phyloP scores from a whole-genome alignment of 1,140 invertebrate species.

The Drosophila tsacasi region DNA sequence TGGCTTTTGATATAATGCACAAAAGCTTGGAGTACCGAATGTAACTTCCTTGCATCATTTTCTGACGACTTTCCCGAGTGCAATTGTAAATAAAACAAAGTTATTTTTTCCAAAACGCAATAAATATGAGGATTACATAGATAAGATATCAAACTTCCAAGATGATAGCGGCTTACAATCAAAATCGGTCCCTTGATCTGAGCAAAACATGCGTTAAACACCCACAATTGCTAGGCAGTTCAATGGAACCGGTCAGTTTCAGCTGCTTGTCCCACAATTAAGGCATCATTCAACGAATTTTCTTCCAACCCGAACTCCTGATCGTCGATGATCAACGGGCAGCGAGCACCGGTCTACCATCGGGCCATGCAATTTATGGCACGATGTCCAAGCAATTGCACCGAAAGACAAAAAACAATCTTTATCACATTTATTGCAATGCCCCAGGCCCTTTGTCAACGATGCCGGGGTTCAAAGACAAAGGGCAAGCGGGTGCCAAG shows the following conservation, averaged over 20 bases:
- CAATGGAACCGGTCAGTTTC: constrained; percentile 55
- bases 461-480: constrained; percentile 38
- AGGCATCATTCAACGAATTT: constrained; percentile 74
- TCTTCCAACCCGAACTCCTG: constrained; percentile 34
- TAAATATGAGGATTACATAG: constrained; percentile 57
- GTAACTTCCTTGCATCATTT: not conserved
- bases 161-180: constrained; percentile 1
- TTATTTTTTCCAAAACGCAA: not conserved
- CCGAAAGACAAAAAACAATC: constrained; percentile 69
- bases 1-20: too few species aligned
- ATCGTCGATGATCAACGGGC: constrained; percentile 39
- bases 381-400: constrained; percentile 62
- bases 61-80: too few species aligned
- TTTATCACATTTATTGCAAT: constrained; percentile 82
- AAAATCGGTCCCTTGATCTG: constrained; percentile 17
- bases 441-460: constrained; percentile 68
- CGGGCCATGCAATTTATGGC: constrained; percentile 66
- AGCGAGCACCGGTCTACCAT: constrained; percentile 41
- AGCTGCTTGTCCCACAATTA: constrained; percentile 76
- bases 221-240: constrained; percentile 66
- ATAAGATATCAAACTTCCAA: constrained; percentile 9
- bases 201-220: constrained; percentile 59
- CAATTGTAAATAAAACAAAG: not conserved
- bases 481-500: constrained; percentile 66
- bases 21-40: not conserved